phyloP scores from a whole-genome alignment of 2,888 invertebrate species.

The Dicroscelio sp. region DNA sequence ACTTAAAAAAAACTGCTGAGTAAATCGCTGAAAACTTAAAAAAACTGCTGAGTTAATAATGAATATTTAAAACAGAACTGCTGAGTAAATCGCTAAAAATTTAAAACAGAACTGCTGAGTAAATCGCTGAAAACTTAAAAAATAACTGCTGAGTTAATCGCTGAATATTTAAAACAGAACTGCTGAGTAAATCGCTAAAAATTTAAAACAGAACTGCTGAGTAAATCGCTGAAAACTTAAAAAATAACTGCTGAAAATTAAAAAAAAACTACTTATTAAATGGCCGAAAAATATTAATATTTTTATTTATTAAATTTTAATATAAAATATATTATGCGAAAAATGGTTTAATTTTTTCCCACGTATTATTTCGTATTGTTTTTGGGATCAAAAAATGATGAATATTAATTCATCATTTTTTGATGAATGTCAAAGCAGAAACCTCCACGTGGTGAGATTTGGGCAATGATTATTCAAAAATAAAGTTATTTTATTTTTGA shows the following conservation, averaged over 20 bases:
- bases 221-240: background rate
- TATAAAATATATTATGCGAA: background rate
- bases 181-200: background rate
- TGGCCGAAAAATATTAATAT: background rate
- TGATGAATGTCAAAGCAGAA: conserved; percentile 4
- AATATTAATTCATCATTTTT: background rate
- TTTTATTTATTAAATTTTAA: background rate
- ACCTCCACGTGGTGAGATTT: background rate
- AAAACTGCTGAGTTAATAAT: too few species aligned
- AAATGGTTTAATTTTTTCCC: background rate
- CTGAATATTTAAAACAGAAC: background rate
- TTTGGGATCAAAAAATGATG: background rate
- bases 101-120: background rate
- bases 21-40: background rate
- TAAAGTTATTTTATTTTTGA: background rate
- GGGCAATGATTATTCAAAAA: background rate
- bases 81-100: background rate
- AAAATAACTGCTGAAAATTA: background rate
- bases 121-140: background rate
- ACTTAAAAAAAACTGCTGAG: too few species aligned
- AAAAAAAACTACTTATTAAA: too few species aligned
- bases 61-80: too few species aligned
- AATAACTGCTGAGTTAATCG: background rate
- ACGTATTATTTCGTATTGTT: background rate
- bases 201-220: background rate